Percentiles rank a stretch among this genome's conserved stretches.
phyloP scores from a whole-genome alignment of 2,113 vertebrate genomes.

The Esox niger region DNA sequence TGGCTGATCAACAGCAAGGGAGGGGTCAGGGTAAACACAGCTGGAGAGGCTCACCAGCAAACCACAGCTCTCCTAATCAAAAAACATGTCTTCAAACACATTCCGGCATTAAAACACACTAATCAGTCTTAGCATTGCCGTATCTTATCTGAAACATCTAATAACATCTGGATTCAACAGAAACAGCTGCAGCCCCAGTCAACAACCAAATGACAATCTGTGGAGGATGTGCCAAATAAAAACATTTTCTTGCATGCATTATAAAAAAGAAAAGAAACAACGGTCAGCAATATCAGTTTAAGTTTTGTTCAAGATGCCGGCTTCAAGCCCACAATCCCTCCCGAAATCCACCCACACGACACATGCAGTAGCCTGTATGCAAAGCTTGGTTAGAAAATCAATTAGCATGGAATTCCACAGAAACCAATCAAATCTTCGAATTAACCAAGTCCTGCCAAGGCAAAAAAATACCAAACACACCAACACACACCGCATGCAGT shows the following conservation, averaged over 20 bases:
- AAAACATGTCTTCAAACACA: too few species aligned
- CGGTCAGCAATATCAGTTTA: background rate
- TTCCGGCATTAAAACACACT: too few species aligned
- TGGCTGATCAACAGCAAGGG: too few species aligned
- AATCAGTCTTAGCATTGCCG: background rate
- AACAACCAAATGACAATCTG: background rate
- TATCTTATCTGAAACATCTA: background rate
- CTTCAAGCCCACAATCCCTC: constrained; percentile 8
- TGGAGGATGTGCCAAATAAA: background rate
- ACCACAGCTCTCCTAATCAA: too few species aligned
- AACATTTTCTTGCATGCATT: background rate
- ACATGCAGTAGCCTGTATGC: constrained; percentile 22
- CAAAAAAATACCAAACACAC: background rate
- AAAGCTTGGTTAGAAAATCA: background rate
- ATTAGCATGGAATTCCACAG: background rate
- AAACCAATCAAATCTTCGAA: background rate
- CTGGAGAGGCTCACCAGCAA: too few species aligned
- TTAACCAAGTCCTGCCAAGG: background rate
- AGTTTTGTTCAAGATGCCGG: background rate
- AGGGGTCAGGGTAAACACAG: too few species aligned
- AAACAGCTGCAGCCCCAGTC: background rate
- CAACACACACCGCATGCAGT: constrained; percentile 1
- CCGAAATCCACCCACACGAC: background rate
- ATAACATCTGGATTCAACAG: background rate
- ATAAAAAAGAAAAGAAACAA: background rate